A percentile compares a stretch with the other conserved stretches of the same genome.
Conservation (phyloP, 2,113 vertebrate genomes). For the Plectropomus leopardus region DNA sequence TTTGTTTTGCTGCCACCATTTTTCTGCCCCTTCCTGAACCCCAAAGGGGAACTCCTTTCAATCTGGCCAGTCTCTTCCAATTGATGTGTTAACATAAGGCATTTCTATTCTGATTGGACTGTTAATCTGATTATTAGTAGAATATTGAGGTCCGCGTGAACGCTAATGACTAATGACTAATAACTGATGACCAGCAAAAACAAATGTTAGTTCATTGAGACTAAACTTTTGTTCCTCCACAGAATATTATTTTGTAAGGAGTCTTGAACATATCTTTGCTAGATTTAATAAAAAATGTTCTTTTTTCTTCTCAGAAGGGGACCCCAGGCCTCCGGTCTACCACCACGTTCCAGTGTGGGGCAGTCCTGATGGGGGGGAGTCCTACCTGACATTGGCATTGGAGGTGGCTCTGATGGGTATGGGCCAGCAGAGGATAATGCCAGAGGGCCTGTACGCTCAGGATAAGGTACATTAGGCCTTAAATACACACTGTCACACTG, state of each 20-base stretch:
- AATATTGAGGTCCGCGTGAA: no score
- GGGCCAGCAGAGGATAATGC: conserved; percentile 99
- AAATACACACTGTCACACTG: not conserved
- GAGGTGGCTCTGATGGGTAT: conserved; percentile 98
- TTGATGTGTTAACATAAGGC: no score
- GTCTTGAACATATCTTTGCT: not conserved
- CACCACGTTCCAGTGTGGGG: conserved; percentile 92
- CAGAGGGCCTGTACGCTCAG: conserved; percentile 96
- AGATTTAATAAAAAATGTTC: not conserved
- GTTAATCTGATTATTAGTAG: no score
- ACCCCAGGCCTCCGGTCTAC: conserved; percentile 93
- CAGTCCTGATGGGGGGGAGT: conserved; percentile 89
- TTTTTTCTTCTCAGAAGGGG: conserved; percentile 85
- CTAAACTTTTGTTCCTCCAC: not conserved
- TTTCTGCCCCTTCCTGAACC: no score
- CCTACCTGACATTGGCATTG: conserved; percentile 94
- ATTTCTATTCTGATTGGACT: no score
- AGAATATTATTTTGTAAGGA: not conserved
- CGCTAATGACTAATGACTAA: no score
- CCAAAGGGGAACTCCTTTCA: no score
- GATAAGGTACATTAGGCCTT: conserved; percentile 86
- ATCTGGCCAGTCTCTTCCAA: no score
- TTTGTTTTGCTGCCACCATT: no score
- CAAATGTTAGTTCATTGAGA: no score
- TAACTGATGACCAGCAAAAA: no score